Evolutionary conservation across 2,113 vertebrate genomes (phyloP).

Genomic region (Apodemus speciosus): DNA sequence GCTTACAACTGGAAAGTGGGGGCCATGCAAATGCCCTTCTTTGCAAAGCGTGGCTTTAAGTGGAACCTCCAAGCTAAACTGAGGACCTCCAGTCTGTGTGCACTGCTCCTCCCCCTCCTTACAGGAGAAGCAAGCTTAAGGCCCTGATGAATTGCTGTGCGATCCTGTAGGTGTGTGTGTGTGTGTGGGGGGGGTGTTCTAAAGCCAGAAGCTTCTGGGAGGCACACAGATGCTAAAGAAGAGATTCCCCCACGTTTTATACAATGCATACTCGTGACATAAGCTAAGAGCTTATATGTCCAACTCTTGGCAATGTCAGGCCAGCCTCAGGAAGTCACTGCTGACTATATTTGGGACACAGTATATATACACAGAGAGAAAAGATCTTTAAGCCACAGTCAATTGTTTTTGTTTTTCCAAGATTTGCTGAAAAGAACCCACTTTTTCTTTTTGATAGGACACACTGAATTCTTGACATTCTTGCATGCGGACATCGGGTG

Average conservation of each 20-base stretch:
- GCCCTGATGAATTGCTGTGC: not conserved
- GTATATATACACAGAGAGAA: not conserved
- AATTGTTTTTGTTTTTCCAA: not conserved
- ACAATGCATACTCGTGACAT: not conserved
- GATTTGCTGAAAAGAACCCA: not conserved
- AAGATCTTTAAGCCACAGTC: not conserved
- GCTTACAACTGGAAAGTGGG: not conserved
- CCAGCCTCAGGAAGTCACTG: not conserved
- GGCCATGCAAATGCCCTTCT: not conserved
- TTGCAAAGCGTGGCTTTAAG: not conserved
- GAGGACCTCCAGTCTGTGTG: too few relatives aligned
- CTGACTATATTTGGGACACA: not conserved
- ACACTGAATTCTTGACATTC: not conserved
- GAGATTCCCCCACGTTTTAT: not conserved
- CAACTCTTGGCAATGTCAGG: not conserved
- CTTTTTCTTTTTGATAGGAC: not conserved
- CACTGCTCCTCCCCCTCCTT: not conserved
- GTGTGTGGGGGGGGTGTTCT: too few relatives aligned
- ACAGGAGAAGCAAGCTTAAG: not conserved
- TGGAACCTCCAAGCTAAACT: not conserved
- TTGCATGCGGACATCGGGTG: not conserved
- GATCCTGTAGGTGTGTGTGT: not conserved
- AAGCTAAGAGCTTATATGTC: not conserved
- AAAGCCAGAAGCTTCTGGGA: not conserved
- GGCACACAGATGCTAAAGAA: not conserved